phyloP scores from a whole-genome alignment of 2,113 vertebrate genomes.

The Ondatra zibethicus region DNA sequence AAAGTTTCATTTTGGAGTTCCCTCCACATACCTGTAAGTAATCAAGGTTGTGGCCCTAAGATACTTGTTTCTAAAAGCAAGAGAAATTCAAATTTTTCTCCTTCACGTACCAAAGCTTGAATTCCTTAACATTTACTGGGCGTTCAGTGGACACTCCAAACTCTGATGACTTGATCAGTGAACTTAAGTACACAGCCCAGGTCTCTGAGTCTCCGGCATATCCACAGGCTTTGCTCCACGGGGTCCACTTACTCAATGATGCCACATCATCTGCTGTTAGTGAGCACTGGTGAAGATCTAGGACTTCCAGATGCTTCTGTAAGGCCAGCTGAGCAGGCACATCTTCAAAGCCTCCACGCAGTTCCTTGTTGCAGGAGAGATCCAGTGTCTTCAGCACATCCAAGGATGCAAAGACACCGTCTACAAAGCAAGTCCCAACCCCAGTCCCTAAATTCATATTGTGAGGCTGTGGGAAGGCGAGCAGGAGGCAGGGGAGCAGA shows the following conservation, averaged over 20 bases:
- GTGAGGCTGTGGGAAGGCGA: too few species aligned
- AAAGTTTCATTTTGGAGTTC: background rate
- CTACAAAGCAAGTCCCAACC: slow-evolving; percentile 81
- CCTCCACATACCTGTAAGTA: background rate
- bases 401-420: slow-evolving; percentile 85
- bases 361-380: slow-evolving; percentile 90
- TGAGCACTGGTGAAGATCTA: slow-evolving; percentile 91
- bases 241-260: slow-evolving; percentile 86
- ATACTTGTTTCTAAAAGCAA: background rate
- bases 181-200: background rate
- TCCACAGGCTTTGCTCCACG: background rate
- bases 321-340: slow-evolving; percentile 83
- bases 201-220: background rate
- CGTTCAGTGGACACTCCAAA: background rate
- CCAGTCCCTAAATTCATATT: too few species aligned
- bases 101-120: background rate
- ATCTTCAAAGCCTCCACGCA: slow-evolving; percentile 87
- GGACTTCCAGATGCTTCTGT: slow-evolving; percentile 87
- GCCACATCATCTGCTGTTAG: slow-evolving; percentile 87
- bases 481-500: too few species aligned
- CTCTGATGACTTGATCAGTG: background rate
- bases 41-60: background rate
- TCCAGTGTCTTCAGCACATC: slow-evolving; percentile 88
- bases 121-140: background rate
- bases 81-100: background rate